A percentile compares a stretch with the other conserved stretches of the same genome.
These are phyloP conservation scores for Morpho deidamia DNA, from an alignment of 2,888 invertebrate genomes.

Conservation along the genomic window DNA sequence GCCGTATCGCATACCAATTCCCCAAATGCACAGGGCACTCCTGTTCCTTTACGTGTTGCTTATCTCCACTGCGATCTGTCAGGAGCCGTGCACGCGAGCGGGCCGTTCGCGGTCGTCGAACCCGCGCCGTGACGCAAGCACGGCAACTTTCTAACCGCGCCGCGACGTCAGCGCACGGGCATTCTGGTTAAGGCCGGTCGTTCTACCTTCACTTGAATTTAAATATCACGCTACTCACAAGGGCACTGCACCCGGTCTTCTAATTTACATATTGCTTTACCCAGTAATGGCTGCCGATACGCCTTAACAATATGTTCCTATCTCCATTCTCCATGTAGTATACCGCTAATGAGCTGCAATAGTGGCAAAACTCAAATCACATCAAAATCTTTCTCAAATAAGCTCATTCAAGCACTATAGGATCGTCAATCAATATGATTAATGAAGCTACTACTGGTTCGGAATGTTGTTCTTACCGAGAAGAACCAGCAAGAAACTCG, in stretches of 20 bases:
- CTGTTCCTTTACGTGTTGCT: not conserved
- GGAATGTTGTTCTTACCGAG: no score
- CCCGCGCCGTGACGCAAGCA: constrained; percentile 70
- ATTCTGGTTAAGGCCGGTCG: constrained; percentile 64
- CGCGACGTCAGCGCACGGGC: constrained; percentile 61
- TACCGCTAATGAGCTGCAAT: no score
- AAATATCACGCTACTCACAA: constrained; percentile 20
- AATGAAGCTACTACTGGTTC: no score
- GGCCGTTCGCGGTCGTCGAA: constrained; percentile 50
- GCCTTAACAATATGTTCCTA: no score
- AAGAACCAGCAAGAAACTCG: no score
- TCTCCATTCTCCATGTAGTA: no score
- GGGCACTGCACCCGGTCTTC: constrained; percentile 15
- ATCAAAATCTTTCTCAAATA: no score
- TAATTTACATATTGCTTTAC: not conserved
- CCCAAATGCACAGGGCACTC: not conserved
- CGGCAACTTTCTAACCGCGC: constrained; percentile 70
- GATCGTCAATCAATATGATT: no score
- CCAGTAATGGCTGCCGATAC: no score
- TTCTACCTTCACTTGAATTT: constrained; percentile 41
- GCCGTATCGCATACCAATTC: not conserved
- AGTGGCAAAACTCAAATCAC: no score
- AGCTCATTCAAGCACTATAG: no score
- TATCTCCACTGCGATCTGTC: not conserved
- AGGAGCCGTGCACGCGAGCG: constrained; percentile 27